Conservation (phyloP, 2,888 invertebrate species). For the Petrolisthes manimaculis region DNA sequence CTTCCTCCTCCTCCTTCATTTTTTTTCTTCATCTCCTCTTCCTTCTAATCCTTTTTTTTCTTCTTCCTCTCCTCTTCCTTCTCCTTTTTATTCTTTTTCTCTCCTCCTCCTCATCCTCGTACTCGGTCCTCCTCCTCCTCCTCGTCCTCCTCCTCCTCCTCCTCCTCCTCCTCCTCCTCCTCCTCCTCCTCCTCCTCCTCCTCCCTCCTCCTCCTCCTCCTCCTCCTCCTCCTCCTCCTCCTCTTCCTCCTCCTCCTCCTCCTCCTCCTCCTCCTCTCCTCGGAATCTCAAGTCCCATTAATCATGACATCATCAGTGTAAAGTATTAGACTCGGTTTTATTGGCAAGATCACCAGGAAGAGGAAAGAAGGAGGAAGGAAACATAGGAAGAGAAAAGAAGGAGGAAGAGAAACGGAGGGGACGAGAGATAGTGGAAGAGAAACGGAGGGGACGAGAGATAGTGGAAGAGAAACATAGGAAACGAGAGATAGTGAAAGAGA, state of each 20-base stretch:
- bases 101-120: not conserved
- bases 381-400: not conserved
- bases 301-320: constrained; percentile 41
- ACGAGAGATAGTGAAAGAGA: too few relatives aligned
- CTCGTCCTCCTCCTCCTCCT: not conserved
- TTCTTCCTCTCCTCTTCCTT: not conserved
- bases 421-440: too few relatives aligned
- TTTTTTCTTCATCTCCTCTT: not conserved
- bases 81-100: not conserved
- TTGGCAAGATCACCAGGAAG: constrained; percentile 24
- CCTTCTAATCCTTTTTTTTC: too few relatives aligned
- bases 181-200: not conserved
- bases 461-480: too few relatives aligned
- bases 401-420: too few relatives aligned
- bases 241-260: not conserved
- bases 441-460: too few relatives aligned
- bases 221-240: not conserved
- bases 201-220: not conserved
- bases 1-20: not conserved
- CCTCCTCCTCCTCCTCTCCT: not conserved
- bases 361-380: constrained; percentile 14
- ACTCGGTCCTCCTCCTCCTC: not conserved
- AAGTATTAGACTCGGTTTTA: constrained; percentile 36
- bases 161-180: too few relatives aligned
- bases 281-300: constrained; percentile 24